Percentiles rank a stretch among this genome's conserved stretches.
phyloP scores from a whole-genome alignment of 2,797 vertebrate genomes.

The Dryobates pubescens region DNA sequence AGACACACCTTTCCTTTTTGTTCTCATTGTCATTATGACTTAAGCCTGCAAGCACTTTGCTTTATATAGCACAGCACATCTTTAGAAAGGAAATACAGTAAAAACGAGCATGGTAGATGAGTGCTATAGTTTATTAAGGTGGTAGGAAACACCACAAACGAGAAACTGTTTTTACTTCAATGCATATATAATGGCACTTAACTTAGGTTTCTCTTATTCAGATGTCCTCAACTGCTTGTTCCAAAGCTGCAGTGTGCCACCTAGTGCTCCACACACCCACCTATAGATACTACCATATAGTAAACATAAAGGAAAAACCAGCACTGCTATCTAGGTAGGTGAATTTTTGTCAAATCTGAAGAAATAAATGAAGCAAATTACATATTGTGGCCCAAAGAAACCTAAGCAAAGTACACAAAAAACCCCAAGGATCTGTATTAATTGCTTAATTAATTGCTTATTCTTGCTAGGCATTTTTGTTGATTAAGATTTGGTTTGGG shows the following conservation, averaged over 20 bases:
- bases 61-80: not conserved
- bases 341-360: not conserved
- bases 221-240: not conserved
- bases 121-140: not conserved
- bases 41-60: not conserved
- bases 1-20: not conserved
- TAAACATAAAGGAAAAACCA: not conserved
- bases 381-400: not conserved
- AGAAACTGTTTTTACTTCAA: slow-evolving; percentile 1
- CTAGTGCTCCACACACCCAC: slow-evolving; percentile 62
- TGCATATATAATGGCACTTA: not conserved
- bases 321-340: not conserved
- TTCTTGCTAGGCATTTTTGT: not conserved
- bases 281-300: not conserved
- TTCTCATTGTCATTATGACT: not conserved
- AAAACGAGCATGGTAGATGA: not conserved
- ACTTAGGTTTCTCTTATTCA: not conserved
- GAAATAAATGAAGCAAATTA: not conserved
- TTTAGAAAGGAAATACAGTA: slow-evolving; percentile 12
- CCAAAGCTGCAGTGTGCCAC: slow-evolving; percentile 70
- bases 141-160: not conserved
- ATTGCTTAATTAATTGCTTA: not conserved
- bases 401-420: not conserved
- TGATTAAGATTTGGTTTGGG: not conserved
- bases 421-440: not conserved